Percentiles rank a stretch among this genome's conserved stretches.
Evolutionary conservation across 2,888 invertebrate species (phyloP).

Genomic region (Yponomeuta plumbellus): DNA sequence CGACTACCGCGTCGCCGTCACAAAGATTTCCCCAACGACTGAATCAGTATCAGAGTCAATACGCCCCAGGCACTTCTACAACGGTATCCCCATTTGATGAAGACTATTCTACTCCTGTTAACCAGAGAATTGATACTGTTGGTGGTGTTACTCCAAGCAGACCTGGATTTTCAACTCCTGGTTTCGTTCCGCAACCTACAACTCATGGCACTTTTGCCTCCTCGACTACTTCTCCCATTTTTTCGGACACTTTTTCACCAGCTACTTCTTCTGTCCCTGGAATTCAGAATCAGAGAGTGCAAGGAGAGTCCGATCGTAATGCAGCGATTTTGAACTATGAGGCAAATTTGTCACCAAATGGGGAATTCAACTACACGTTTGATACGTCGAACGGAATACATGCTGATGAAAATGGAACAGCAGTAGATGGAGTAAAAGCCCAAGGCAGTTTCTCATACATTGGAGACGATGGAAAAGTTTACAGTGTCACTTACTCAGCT

Average conservation of each 20-base stretch:
- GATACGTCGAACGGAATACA: slow-evolving; percentile 64
- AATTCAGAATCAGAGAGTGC: slow-evolving; percentile 29
- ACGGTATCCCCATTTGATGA: neutral
- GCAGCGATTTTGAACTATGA: slow-evolving; percentile 51
- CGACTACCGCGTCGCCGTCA: neutral
- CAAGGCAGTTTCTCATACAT: slow-evolving; percentile 56
- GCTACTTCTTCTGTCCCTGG: slow-evolving; percentile 1
- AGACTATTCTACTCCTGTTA: neutral
- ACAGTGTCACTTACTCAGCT: slow-evolving; percentile 51
- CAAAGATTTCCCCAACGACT: neutral
- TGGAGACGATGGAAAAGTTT: slow-evolving; percentile 61
- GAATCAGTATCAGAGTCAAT: neutral
- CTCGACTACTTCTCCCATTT: neutral
- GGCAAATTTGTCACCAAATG: slow-evolving; percentile 43
- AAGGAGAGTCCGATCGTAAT: slow-evolving; percentile 44
- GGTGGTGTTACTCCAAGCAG: neutral
- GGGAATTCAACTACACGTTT: slow-evolving; percentile 46
- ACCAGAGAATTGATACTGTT: neutral
- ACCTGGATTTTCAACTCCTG: neutral
- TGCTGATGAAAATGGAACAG: slow-evolving; percentile 52
- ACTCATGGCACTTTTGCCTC: neutral
- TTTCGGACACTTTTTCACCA: neutral
- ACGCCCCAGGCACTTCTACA: neutral
- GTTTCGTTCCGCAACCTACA: neutral
- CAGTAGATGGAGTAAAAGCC: slow-evolving; percentile 50